Base-by-base conservation (phyloP, 2,113 vertebrate genomes). In the Thryonomys swinderianus region DNA sequence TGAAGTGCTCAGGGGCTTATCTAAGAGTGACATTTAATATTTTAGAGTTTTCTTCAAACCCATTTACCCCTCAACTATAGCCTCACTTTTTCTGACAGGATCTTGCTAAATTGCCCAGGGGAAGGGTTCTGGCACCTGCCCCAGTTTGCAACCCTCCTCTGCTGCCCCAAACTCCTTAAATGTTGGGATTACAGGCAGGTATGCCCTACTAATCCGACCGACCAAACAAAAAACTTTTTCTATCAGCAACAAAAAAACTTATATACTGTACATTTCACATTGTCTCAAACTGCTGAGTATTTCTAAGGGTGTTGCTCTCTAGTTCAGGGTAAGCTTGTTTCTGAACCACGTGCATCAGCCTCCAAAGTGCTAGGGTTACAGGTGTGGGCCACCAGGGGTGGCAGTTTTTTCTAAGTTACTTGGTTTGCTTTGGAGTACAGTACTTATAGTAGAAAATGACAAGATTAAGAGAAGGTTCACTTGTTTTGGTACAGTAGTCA, bases 401-500 rank as follows among this genome's bases (percentile, higher is more conserved):
- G 27, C 5, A 85, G 16, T 17, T 82, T 90, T 61, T n/a, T 71
- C 27, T 32, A 93, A 8, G 51, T 61, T 67, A 73, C n/a, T 40
- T 62, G 62, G 17, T 57, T 86, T 87, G 55, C 37, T 48, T 83
- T 67, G 6, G 82, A 92, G 84, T 34, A n/a, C 30, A 71, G 59
- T 48, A 78, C n/a, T n/a, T n/a, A 2, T 32, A 67, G 27, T 85
- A 61, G 27, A 80, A 74, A 74, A 74, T 45, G 55, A 94, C 69
- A 96, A 87, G 71, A 91, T 45, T 91, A 95, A 95, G 85, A 94
- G 37, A 78, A 88, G 13, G 18, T 48, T 61, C 76, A 85, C 67
- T 97, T 79, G 48, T 79, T 76, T 76, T 17, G 27, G 25, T 16
- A 95, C 93, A 85, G 90, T 23, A 96, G 66, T 95, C 81, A 92